Conservation (phyloP, 2,113 vertebrate genomes). For the Puntigrus tetrazona region DNA sequence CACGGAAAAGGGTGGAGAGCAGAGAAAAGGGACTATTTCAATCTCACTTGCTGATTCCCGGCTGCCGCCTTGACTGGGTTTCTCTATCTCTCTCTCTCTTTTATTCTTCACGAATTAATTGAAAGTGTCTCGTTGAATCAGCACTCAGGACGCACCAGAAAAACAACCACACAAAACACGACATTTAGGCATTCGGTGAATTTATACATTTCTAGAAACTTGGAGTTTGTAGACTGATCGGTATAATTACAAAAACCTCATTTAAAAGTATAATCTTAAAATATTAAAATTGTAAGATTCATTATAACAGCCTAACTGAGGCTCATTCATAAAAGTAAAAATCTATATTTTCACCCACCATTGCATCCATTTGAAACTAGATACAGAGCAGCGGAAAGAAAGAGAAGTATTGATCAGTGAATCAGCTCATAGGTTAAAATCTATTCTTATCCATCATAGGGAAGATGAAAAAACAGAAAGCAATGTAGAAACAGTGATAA, state of each 20-base stretch:
- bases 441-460: slow-evolving; percentile 50
- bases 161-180: neutral
- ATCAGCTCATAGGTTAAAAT: slow-evolving; percentile 37
- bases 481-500: neutral
- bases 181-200: neutral
- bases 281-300: neutral
- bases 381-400: slow-evolving; percentile 43
- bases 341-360: slow-evolving; percentile 6
- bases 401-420: slow-evolving; percentile 49
- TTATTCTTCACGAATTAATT: neutral
- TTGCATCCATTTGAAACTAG: slow-evolving; percentile 17
- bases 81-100: neutral
- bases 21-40: slow-evolving; percentile 52
- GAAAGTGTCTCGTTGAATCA: slow-evolving; percentile 6
- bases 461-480: neutral
- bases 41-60: slow-evolving; percentile 52
- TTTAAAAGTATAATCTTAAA: neutral
- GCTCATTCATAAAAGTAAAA: slow-evolving; percentile 14
- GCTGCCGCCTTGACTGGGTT: slow-evolving; percentile 19
- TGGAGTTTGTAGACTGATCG: neutral
- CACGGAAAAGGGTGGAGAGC: slow-evolving; percentile 27
- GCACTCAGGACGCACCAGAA: neutral
- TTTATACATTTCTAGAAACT: neutral
- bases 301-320: neutral
- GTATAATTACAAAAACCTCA: neutral